Conservation (phyloP, 1,140 invertebrate species). For the Panagrolaimus sp. region DNA sequence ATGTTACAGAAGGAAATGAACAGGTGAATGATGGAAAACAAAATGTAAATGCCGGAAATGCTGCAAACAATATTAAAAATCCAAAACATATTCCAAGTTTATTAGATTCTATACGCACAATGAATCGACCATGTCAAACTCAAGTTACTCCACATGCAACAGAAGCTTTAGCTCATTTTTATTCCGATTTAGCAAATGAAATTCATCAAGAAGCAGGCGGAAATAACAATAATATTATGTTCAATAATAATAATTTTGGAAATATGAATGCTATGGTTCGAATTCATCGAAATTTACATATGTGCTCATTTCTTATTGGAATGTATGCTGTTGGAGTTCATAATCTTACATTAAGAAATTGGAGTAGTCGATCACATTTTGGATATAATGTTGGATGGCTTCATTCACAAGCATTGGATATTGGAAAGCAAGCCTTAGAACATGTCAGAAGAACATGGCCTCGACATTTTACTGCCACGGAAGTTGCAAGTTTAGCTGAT, state of each 20-base stretch:
- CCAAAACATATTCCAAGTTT: background rate
- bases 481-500: conserved; percentile 90
- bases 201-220: conserved; percentile 44
- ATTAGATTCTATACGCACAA: background rate
- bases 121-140: background rate
- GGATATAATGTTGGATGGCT: conserved; percentile 98
- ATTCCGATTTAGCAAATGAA: conserved; percentile 18
- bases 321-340: conserved; percentile 91
- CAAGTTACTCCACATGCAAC: conserved; percentile 12
- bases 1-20: background rate
- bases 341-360: conserved; percentile 85
- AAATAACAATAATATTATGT: background rate
- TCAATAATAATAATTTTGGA: conserved; percentile 17
- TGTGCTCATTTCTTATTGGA: conserved; percentile 62
- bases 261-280: background rate
- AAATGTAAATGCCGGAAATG: background rate
- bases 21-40: too few relatives aligned
- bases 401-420: conserved; percentile 96
- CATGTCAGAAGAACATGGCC: conserved; percentile 98
- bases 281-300: conserved; percentile 34
- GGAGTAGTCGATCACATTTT: conserved; percentile 85
- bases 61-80: background rate
- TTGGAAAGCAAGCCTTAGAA: conserved; percentile 82
- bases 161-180: conserved; percentile 19
- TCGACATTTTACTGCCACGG: conserved; percentile 87